These are phyloP conservation scores for Cyanoderma ruficeps DNA, from an alignment of 2,113 vertebrate genomes.

Conservation along the genomic window DNA sequence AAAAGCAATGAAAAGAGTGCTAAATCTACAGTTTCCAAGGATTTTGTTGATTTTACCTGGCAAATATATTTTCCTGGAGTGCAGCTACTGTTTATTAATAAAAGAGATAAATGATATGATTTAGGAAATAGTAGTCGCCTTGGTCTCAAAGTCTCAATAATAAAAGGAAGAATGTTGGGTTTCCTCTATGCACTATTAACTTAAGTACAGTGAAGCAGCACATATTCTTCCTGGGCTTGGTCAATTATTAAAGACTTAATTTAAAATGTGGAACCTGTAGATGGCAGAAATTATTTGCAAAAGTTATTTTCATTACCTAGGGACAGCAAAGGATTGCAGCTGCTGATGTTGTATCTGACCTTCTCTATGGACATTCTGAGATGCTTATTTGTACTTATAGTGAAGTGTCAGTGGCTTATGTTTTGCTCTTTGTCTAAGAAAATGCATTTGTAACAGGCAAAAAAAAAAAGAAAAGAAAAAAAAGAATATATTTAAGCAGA, in stretches of 20 bases:
- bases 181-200: not conserved
- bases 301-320: not conserved
- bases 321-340: not conserved
- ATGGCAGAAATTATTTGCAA: not conserved
- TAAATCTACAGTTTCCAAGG: not conserved
- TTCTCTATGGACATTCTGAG: not conserved
- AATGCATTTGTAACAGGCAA: not conserved
- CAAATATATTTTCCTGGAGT: not conserved
- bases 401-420: not conserved
- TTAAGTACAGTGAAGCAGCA: not conserved
- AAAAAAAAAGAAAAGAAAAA: too few species aligned
- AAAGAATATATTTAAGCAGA: not conserved
- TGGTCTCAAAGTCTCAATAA: not conserved
- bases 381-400: not conserved
- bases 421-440: not conserved
- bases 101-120: not conserved
- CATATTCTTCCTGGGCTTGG: not conserved
- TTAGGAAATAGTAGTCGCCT: not conserved
- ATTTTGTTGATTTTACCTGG: not conserved
- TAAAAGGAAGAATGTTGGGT: not conserved
- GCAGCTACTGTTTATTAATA: not conserved
- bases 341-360: not conserved
- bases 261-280: not conserved
- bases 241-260: not conserved
- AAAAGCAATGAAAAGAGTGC: not conserved